A percentile compares a stretch with the other conserved stretches of the same genome.
Conservation (phyloP, 2,888 invertebrate genomes). For the Pyrocoelia pectoralis region DNA sequence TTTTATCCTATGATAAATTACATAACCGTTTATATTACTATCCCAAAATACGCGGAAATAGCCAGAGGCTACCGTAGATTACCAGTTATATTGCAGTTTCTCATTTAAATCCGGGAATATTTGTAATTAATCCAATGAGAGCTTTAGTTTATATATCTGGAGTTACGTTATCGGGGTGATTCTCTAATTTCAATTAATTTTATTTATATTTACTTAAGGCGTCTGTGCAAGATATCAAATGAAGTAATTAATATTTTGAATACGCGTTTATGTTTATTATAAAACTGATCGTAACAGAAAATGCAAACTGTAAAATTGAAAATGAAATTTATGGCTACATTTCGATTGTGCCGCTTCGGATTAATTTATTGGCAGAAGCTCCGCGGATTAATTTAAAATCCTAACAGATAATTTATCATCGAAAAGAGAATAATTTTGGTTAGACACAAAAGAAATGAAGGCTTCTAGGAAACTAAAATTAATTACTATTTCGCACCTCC, state of each 20-base stretch:
- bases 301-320: slow-evolving; percentile 47
- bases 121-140: slow-evolving; percentile 30
- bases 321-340: slow-evolving; percentile 46
- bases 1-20: slow-evolving; percentile 30
- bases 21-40: slow-evolving; percentile 27
- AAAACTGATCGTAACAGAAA: slow-evolving; percentile 40
- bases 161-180: slow-evolving; percentile 19
- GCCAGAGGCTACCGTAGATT: slow-evolving; percentile 29
- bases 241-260: neutral
- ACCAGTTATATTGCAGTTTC: slow-evolving; percentile 29
- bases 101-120: slow-evolving; percentile 32
- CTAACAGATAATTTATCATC: slow-evolving; percentile 39
- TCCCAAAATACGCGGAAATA: slow-evolving; percentile 28
- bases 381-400: slow-evolving; percentile 50
- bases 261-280: slow-evolving; percentile 26
- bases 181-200: slow-evolving; percentile 28
- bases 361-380: slow-evolving; percentile 48
- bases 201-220: neutral
- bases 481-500: slow-evolving; percentile 11
- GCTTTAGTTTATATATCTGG: slow-evolving; percentile 25
- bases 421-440: slow-evolving; percentile 21
- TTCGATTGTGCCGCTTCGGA: slow-evolving; percentile 46
- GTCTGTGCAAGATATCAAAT: neutral
- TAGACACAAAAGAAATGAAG: slow-evolving; percentile 14
- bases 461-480: slow-evolving; percentile 12